Percentiles rank a stretch among this genome's conserved stretches.
Evolutionary conservation across 2,113 vertebrate species (phyloP).

Genomic region (Smithornis capensis): DNA sequence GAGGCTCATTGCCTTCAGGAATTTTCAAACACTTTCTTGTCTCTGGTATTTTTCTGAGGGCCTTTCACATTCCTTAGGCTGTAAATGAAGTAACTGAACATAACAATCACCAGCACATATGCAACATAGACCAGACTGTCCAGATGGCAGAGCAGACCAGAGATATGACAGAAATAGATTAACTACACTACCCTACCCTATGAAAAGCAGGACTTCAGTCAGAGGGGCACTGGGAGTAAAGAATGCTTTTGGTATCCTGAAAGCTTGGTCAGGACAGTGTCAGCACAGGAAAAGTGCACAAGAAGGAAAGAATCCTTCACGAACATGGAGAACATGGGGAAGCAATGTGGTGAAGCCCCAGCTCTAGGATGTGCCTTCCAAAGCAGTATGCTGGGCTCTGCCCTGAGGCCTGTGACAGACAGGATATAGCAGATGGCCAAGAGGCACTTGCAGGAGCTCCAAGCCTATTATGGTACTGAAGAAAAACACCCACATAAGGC

Average conservation of each 20-base stretch:
- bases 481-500: background rate
- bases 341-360: background rate
- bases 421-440: background rate
- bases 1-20: background rate
- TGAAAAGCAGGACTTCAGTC: constrained; percentile 14
- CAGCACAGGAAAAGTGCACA: background rate
- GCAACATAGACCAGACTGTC: background rate
- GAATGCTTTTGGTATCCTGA: background rate
- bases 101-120: background rate
- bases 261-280: background rate
- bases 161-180: background rate
- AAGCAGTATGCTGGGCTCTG: background rate
- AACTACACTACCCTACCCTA: background rate
- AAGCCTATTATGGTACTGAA: background rate
- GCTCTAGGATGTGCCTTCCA: background rate
- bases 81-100: constrained; percentile 49
- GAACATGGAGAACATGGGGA: background rate
- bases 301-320: background rate
- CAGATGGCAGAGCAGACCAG: background rate
- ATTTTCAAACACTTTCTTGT: background rate
- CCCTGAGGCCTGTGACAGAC: background rate
- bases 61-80: constrained; percentile 34
- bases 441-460: background rate
- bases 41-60: constrained; percentile 19
- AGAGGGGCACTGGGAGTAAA: background rate